Evolutionary conservation across 2,113 vertebrate genomes (phyloP).

Genomic region (Cyprinodon brontotheroides): DNA sequence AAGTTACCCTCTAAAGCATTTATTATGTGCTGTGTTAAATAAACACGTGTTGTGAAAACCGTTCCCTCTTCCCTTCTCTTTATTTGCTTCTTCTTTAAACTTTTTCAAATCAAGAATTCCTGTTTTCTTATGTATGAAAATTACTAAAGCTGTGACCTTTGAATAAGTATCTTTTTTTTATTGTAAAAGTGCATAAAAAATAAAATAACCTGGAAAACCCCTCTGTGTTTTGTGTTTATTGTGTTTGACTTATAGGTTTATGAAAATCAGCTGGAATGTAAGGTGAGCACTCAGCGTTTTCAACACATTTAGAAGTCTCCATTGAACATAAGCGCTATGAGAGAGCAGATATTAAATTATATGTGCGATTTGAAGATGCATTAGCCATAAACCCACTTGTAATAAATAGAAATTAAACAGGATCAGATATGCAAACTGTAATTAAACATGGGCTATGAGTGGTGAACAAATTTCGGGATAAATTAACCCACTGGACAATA

Average conservation of each 20-base stretch:
- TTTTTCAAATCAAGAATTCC: not conserved
- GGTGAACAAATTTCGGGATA: not conserved
- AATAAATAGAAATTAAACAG: not conserved
- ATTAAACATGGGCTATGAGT: not conserved
- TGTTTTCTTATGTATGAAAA: conserved; percentile 1
- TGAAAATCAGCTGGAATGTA: not conserved
- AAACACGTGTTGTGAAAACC: not conserved
- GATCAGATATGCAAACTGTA: not conserved
- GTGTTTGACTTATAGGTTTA: not conserved
- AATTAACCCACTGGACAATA: not conserved
- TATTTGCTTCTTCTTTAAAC: not conserved
- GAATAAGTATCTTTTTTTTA: not conserved
- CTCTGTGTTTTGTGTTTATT: conserved; percentile 9
- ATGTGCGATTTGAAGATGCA: not conserved
- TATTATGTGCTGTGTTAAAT: not conserved
- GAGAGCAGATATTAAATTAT: not conserved
- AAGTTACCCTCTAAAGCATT: not conserved
- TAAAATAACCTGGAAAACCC: conserved; percentile 22
- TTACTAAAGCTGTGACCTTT: not conserved
- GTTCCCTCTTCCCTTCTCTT: not conserved
- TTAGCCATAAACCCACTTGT: not conserved
- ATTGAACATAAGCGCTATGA: not conserved
- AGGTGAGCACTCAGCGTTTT: not conserved
- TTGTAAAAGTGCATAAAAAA: not conserved
- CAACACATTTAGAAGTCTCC: not conserved